These are phyloP conservation scores for Condylostylus longicornis DNA, from an alignment of 1,140 invertebrate genomes.

Conservation along the genomic window DNA sequence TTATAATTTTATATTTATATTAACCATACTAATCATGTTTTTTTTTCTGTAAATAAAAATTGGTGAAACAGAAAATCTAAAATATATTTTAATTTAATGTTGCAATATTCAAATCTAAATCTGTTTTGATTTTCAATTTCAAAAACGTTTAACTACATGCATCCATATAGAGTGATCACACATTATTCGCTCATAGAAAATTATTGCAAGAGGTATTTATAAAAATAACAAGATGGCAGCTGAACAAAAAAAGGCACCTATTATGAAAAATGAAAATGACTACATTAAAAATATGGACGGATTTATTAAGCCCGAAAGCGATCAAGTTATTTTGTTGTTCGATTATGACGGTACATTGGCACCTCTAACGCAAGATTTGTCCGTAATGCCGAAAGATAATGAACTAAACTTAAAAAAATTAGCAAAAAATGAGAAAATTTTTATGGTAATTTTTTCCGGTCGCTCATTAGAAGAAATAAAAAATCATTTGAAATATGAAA, in stretches of 20 bases:
- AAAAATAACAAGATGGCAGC: too few species aligned
- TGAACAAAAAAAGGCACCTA: slow-evolving; percentile 30
- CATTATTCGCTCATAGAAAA: too few species aligned
- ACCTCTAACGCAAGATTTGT: slow-evolving; percentile 73
- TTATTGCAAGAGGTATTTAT: too few species aligned
- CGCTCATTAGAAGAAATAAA: slow-evolving; percentile 74
- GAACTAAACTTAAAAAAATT: slow-evolving; percentile 68
- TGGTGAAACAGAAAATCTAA: too few species aligned
- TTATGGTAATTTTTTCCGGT: slow-evolving; percentile 74
- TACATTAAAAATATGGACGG: slow-evolving; percentile 28
- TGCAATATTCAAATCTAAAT: too few species aligned
- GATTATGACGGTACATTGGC: slow-evolving; percentile 85
- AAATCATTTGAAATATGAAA: slow-evolving; percentile 74
- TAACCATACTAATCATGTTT: too few species aligned
- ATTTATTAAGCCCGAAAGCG: slow-evolving; percentile 27
- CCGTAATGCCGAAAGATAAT: slow-evolving; percentile 66
- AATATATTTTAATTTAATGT: too few species aligned
- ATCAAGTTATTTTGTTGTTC: slow-evolving; percentile 49
- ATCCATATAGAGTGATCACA: too few species aligned
- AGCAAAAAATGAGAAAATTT: slow-evolving; percentile 70
- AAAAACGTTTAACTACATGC: too few species aligned
- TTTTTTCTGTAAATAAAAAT: too few species aligned
- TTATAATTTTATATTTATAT: too few species aligned
- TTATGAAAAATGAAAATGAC: slow-evolving; percentile 28
- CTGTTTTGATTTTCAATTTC: too few species aligned